Conservation (phyloP, 2,113 vertebrate species). For the Onychorhynchus coronatus region DNA sequence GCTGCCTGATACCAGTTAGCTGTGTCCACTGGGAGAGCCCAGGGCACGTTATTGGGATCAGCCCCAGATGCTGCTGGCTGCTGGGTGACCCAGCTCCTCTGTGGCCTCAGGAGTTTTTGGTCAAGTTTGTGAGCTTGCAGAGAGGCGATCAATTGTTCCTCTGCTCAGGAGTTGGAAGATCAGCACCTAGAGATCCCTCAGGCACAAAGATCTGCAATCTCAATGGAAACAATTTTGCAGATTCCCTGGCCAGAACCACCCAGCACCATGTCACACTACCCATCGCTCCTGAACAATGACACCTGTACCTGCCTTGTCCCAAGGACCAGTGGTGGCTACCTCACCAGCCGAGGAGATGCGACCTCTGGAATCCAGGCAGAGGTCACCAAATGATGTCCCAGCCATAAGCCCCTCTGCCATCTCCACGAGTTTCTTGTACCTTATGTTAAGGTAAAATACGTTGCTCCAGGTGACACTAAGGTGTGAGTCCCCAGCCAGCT, state of each 20-base stretch:
- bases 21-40: background rate
- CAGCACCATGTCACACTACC: background rate
- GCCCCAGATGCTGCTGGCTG: background rate
- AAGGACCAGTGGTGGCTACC: constrained; percentile 67
- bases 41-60: background rate
- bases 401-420: background rate
- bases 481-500: background rate
- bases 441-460: background rate
- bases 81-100: background rate
- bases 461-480: background rate
- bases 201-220: background rate
- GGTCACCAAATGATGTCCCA: background rate
- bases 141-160: background rate
- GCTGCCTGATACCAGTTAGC: background rate
- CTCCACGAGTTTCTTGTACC: background rate
- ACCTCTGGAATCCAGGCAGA: constrained; percentile 54
- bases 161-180: background rate
- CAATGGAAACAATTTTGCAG: constrained; percentile 63
- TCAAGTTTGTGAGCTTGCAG: background rate
- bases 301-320: background rate
- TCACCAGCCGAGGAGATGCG: constrained; percentile 77
- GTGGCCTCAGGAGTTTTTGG: background rate
- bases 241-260: background rate
- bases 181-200: background rate
- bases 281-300: background rate